These are phyloP conservation scores for Takifugu rubripes DNA, from an alignment of 2,797 vertebrate species.

Conservation along the genomic window DNA sequence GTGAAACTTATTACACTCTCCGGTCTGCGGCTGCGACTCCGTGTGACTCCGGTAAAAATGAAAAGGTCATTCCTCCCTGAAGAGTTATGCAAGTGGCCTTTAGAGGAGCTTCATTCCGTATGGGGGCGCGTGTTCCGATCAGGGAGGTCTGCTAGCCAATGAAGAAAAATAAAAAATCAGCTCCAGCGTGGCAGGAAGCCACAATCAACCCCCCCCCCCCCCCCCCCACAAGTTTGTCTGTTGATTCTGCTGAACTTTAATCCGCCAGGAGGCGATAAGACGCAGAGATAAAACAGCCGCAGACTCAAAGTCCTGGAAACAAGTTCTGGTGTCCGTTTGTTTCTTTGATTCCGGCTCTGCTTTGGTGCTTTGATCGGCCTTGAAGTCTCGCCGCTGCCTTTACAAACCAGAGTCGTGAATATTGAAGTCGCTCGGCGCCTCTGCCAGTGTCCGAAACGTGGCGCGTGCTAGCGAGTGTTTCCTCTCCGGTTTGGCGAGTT, in stretches of 20 bases:
- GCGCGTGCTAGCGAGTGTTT: too few species aligned
- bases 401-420: too few species aligned
- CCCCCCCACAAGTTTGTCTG: slow-evolving; percentile 59
- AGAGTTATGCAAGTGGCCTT: slow-evolving; percentile 73
- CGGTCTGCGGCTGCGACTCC: slow-evolving; percentile 19
- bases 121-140: slow-evolving; percentile 38
- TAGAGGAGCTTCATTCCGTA: slow-evolving; percentile 61
- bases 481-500: too few species aligned
- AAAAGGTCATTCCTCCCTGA: slow-evolving; percentile 71
- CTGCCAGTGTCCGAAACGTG: too few species aligned
- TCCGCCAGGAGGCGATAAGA: slow-evolving; percentile 57
- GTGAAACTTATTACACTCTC: slow-evolving; percentile 35
- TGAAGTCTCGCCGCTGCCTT: not conserved
- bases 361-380: slow-evolving; percentile 1
- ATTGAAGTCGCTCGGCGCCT: too few species aligned
- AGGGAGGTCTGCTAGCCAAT: slow-evolving; percentile 30
- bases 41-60: slow-evolving; percentile 36
- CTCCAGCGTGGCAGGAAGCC: slow-evolving; percentile 43
- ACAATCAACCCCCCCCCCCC: slow-evolving; percentile 60
- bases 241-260: slow-evolving; percentile 64
- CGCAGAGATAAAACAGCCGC: slow-evolving; percentile 38
- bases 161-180: slow-evolving; percentile 30
- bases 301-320: slow-evolving; percentile 60
- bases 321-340: slow-evolving; percentile 25
- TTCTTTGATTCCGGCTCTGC: slow-evolving; percentile 27